A percentile compares a stretch with the other conserved stretches of the same genome.
Evolutionary conservation across 2,888 invertebrate species (phyloP).

Genomic region (Spicauda simplicius): DNA sequence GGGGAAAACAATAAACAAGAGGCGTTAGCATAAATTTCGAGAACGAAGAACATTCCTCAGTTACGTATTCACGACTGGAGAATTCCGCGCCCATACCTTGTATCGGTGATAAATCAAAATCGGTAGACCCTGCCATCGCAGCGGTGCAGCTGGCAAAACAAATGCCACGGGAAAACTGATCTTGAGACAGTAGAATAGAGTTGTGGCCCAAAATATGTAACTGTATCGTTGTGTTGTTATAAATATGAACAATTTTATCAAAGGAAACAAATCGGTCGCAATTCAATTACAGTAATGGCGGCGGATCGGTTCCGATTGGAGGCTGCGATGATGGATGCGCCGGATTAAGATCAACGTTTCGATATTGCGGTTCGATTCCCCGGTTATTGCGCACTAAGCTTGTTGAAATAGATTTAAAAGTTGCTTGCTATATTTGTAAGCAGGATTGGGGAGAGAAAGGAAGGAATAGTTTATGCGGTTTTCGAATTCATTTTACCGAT

Average conservation of each 20-base stretch:
- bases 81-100: constrained; percentile 37
- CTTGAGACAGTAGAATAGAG: neutral
- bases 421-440: neutral
- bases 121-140: constrained; percentile 25
- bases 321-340: constrained; percentile 38
- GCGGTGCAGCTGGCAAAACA: neutral
- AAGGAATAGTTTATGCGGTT: no score
- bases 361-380: constrained; percentile 9
- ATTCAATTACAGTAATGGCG: constrained; percentile 66
- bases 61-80: constrained; percentile 49
- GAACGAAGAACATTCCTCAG: constrained; percentile 44
- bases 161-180: neutral
- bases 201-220: no score
- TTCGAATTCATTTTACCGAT: no score
- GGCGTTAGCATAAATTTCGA: constrained; percentile 52
- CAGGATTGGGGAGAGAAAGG: neutral
- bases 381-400: constrained; percentile 9
- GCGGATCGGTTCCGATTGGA: constrained; percentile 43
- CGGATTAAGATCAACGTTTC: constrained; percentile 28
- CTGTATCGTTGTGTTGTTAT: constrained; percentile 37
- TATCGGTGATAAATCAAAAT: constrained; percentile 45
- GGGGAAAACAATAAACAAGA: constrained; percentile 49
- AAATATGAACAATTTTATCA: constrained; percentile 63
- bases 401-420: constrained; percentile 10
- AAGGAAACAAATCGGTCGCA: constrained; percentile 63